Percentiles rank a stretch among this genome's conserved stretches.
Evolutionary conservation across 2,888 invertebrate genomes (phyloP).

Genomic region (Podabrus alpinus): DNA sequence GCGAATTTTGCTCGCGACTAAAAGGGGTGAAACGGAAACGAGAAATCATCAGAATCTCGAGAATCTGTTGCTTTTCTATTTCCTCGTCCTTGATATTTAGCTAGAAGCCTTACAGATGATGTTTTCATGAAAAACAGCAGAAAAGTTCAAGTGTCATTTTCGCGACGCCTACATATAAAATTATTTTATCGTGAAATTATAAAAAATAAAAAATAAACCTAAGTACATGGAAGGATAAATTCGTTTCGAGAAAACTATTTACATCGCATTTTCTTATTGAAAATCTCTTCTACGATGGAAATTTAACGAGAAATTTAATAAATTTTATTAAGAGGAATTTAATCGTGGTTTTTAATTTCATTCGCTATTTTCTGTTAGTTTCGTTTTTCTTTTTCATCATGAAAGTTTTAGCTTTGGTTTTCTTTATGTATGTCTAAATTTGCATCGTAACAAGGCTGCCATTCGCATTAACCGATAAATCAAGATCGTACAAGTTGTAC

Average conservation of each 20-base stretch:
- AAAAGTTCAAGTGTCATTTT: slow-evolving; percentile 12
- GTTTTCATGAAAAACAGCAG: slow-evolving; percentile 13
- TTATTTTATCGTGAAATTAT: slow-evolving; percentile 5
- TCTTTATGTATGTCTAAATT: neutral
- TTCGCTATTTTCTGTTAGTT: neutral
- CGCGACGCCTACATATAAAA: neutral
- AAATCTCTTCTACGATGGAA: neutral
- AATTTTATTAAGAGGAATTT: neutral
- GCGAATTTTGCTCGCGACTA: slow-evolving; percentile 9
- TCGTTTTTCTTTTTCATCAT: neutral
- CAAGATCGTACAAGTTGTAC: neutral
- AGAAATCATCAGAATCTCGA: slow-evolving; percentile 20
- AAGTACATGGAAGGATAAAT: neutral
- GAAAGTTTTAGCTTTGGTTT: neutral
- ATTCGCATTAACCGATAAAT: neutral
- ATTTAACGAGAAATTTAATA: neutral
- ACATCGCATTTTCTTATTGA: neutral
- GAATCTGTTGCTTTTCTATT: slow-evolving; percentile 28
- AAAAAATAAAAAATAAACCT: neutral
- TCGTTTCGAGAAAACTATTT: neutral
- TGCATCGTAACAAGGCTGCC: neutral
- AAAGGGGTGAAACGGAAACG: slow-evolving; percentile 20
- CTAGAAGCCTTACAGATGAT: slow-evolving; percentile 13
- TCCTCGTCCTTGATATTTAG: slow-evolving; percentile 16
- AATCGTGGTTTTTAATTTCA: neutral